Evolutionary conservation across 2,888 invertebrate genomes (phyloP).

Genomic region (Abrostola tripartita): DNA sequence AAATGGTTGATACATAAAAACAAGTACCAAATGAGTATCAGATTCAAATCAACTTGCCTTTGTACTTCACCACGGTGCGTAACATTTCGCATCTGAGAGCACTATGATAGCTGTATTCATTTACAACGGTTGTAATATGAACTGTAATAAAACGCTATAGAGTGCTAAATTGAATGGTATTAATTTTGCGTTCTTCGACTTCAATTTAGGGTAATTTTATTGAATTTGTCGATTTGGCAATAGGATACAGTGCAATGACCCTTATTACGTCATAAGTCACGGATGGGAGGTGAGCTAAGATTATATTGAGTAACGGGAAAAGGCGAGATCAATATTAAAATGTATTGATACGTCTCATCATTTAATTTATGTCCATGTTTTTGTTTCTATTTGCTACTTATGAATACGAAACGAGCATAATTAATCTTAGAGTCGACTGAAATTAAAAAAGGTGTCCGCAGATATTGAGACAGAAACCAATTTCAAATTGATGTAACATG

Average conservation of each 20-base stretch:
- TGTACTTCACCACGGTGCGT: conserved; percentile 38
- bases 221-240: conserved; percentile 18
- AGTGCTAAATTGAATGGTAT: conserved; percentile 4
- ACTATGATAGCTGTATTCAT: conserved; percentile 20
- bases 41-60: conserved; percentile 44
- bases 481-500: too few species aligned
- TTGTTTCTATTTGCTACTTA: too few species aligned
- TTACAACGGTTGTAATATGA: conserved; percentile 6
- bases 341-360: too few species aligned
- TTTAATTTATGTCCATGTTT: too few species aligned
- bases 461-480: too few species aligned
- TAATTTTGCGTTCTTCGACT: conserved; percentile 8
- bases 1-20: conserved; percentile 19
- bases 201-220: conserved; percentile 18
- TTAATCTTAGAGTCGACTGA: too few species aligned
- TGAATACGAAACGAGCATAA: too few species aligned
- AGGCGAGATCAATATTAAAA: too few species aligned
- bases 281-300: not conserved
- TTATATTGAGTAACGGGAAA: not conserved
- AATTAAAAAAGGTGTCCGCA: not conserved
- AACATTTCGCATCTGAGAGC: conserved; percentile 21
- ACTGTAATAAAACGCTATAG: not conserved
- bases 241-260: conserved; percentile 8
- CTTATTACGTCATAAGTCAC: conserved; percentile 4
- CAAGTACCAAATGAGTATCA: conserved; percentile 23